Conservation (phyloP, 2,113 vertebrate species). For the Tragulus kanchil region DNA sequence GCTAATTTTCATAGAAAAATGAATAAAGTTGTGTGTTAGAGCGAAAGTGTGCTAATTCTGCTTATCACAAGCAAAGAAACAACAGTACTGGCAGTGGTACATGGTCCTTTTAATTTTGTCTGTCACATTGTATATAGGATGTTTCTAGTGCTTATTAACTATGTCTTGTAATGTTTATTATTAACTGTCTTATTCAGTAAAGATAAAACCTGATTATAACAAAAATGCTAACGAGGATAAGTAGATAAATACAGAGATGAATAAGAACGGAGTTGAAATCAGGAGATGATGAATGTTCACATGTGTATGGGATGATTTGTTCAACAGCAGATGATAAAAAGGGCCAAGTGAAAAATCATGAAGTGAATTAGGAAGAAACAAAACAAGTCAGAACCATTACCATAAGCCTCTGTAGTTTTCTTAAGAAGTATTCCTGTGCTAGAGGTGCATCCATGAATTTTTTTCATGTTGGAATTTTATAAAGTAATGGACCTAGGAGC, state of each 20-base stretch:
- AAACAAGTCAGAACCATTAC: background rate
- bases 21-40: background rate
- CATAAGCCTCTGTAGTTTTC: background rate
- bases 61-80: background rate
- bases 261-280: conserved; percentile 28
- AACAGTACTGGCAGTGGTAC: background rate
- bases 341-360: conserved; percentile 18
- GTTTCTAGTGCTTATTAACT: conserved; percentile 13
- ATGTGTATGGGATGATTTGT: background rate
- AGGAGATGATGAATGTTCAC: background rate
- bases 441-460: background rate
- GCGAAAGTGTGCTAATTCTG: background rate
- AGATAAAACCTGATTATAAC: background rate
- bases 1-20: conserved; percentile 33
- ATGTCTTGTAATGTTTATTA: background rate
- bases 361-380: conserved; percentile 53
- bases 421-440: background rate
- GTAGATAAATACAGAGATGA: background rate
- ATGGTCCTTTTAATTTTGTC: background rate
- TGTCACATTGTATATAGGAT: background rate
- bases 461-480: conserved; percentile 44
- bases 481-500: background rate
- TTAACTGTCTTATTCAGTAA: background rate
- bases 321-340: background rate
- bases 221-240: background rate